A percentile compares a stretch with the other conserved stretches of the same genome.
Evolutionary conservation across 53 echinoderm and acorn worm species (phyloP).

Genomic region (Antedon mediterranea): DNA sequence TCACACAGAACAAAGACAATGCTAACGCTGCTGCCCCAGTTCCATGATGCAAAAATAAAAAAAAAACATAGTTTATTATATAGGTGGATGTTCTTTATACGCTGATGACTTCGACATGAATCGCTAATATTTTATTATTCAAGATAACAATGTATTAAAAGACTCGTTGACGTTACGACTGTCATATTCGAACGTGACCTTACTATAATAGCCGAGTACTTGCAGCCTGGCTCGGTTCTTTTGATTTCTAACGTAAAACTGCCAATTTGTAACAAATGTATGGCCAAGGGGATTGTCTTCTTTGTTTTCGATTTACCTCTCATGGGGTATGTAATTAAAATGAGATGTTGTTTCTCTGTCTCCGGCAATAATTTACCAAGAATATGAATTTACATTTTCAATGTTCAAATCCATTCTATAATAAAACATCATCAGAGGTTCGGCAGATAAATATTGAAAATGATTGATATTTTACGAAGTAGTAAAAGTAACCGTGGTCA

Average conservation of each 20-base stretch:
- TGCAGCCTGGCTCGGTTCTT: background rate
- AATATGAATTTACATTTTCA: background rate
- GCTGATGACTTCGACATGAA: background rate
- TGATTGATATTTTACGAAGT: background rate
- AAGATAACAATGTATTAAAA: background rate
- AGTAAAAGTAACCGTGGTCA: background rate
- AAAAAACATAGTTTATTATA: background rate
- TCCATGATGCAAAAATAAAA: background rate
- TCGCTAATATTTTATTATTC: background rate
- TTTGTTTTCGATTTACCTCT: background rate
- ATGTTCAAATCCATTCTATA: background rate
- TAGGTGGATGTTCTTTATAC: background rate
- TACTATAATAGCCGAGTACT: background rate
- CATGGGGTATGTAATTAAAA: background rate
- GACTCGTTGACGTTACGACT: background rate
- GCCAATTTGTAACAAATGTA: background rate
- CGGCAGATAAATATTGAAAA: background rate
- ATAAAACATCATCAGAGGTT: background rate
- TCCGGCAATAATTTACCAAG: background rate
- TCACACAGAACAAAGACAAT: background rate
- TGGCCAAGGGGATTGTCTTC: background rate
- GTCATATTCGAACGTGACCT: background rate
- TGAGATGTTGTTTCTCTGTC: background rate
- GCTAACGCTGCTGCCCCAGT: background rate
- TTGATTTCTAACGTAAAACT: background rate